Base-by-base conservation (phyloP, 2,888 invertebrate species). In the Idaea dimidiata region DNA sequence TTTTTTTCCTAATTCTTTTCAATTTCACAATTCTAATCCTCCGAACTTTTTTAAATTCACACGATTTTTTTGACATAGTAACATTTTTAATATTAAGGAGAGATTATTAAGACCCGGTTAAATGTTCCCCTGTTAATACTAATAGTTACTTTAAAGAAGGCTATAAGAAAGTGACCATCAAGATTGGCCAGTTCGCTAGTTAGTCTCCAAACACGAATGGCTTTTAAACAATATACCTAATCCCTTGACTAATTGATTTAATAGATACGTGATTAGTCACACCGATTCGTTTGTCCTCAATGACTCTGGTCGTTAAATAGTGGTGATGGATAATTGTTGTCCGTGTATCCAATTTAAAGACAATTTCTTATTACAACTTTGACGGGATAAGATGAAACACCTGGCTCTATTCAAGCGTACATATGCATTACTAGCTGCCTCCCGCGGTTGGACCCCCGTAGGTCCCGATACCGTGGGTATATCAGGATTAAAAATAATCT, bases 171-270 rank as follows among this genome's bases (percentile, higher is more conserved):
- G 33, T 14, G 43, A 43, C 43, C 14, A 14, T 43, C 43, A 14
- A 8, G 14, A 43, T 14, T 10, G 43, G 10, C 7, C 10, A 8
- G 6, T 14, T 14, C 1, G 54, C 60, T 66, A 56, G 58, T 62
- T 59, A 57, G 24, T 16, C 55, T 57, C 57, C 63, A 59, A 63
- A 65, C 62, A 53, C 17, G 68, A 62, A 76, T 72, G 70, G 67
- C 62, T 70, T 73, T 70, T 71, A 67, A 76, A 73, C 66, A 66
- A 70, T 69, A 63, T 61, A 62, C 60, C 54, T 66, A 62, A 72
- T 73, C 67, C 67, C 67, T 65, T 68, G 69, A 71, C 74, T 65
- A 76, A 78, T 73, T 66, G 68, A 32, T 63, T 66, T 70, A 62
- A 69, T 73, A 66, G 64, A 69, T 69, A 70, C 63, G 68, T 64